Evolutionary conservation across 2,888 invertebrate genomes (phyloP).

Genomic region (Eilema caniola): DNA sequence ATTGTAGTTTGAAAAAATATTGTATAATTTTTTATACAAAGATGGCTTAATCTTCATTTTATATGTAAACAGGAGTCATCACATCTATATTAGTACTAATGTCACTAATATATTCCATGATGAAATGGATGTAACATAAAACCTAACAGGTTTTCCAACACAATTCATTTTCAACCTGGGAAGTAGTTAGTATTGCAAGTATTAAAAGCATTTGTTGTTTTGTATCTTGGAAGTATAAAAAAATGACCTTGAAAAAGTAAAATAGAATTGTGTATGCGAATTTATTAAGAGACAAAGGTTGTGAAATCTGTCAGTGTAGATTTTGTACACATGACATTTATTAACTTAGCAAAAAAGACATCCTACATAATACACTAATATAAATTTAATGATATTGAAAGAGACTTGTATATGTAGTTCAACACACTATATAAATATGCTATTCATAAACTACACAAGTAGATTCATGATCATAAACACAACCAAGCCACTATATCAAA

Average conservation of each 20-base stretch:
- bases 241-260: background rate
- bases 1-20: background rate
- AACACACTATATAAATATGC: too few relatives aligned
- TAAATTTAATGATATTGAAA: background rate
- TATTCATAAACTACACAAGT: too few relatives aligned
- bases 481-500: conserved; percentile 7
- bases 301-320: background rate
- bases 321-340: background rate
- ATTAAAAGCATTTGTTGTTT: background rate
- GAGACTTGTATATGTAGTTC: background rate
- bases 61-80: too few relatives aligned
- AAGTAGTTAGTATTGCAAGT: background rate
- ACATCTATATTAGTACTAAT: too few relatives aligned
- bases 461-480: background rate
- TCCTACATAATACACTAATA: background rate
- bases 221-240: background rate
- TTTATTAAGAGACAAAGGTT: background rate
- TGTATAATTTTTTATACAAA: background rate
- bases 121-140: background rate
- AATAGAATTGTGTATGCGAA: background rate
- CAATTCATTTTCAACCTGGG: background rate
- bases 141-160: background rate
- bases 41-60: background rate
- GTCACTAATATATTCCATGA: background rate
- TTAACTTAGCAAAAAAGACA: background rate